Evolutionary conservation across 2,888 invertebrate species (phyloP), one percentile per base, ranked within the genome.

Genomic region (Dicyrtoma fusca): DNA sequence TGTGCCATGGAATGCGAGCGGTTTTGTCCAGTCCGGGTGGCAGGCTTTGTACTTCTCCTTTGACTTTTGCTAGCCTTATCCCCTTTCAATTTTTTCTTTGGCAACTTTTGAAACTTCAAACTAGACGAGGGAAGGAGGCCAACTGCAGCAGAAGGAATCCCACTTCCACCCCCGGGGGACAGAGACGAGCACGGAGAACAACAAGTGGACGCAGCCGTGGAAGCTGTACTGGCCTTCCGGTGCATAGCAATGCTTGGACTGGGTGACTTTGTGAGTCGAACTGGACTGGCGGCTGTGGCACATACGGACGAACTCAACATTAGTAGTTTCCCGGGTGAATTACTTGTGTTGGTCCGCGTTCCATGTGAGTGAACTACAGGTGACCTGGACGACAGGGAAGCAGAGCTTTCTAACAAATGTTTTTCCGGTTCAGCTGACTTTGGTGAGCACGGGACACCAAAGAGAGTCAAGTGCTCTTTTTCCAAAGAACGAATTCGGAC

Each of bases 1-100:
- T 51, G 51, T 19, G 23, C n/a, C 26, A 65, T 19, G 51, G 51
- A 65, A 23, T 65, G 65, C 3, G 65, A 4, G 13, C 65, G 51
- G 53, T 65, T 53, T 34, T 65, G 65, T 10, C 65, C 65, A 13
- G 49, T 26, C 34, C 65, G 25, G 17, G 53, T 34, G 2, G 34
- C 34, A 34, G 65, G 65, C 14, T 47, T 65, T 17, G 23, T 26
- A 34, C 19, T 17, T 13, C n/a, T 26, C 14, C 53, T 11, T 53
- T 25, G 25, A n/a, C 23, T 25, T 25, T 19, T 42, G 3, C 1
- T 21, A 42, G 42, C 17, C n/a, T 61, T 26, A 11, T 53, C 45
- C 34, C 17, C 53, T 34, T 49, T 45, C 14, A 25, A 64, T 13
- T 65, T 65, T 42, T 51, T 51, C 34, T 23, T 65, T n/a, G 53